Base-by-base conservation (phyloP, 2,888 invertebrate genomes). In the Acleris emargana region DNA sequence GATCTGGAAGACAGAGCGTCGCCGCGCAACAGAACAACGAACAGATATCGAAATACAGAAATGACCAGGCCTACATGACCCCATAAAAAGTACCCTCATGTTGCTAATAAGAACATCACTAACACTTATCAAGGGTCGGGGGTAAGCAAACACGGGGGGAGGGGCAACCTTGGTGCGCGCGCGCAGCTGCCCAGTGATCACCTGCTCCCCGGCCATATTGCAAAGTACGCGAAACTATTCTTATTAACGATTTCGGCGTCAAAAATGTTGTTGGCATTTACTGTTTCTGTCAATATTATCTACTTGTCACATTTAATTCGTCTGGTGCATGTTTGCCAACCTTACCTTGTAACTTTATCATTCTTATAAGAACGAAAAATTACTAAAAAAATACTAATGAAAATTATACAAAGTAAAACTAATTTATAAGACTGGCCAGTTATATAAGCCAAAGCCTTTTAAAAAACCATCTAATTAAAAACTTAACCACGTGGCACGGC, bases 121-220 rank as follows among this genome's bases (percentile, higher is more conserved):
- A 88, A 74, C 72, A 74, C 73, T 78, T 79, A 82, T 80, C 77
- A 79, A 79, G 78, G 77, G 73, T 72, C 75, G 76, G 76, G 77
- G 82, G 72, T 71, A 72, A 71, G 79, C 76, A 78, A 80, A 78
- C 77, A 79, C 72, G 82, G 77, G 81, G 83, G 84, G 83, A 79
- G 84, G 79, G 82, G 79, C 76, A 81, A 88, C 89, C 91, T 89
- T 91, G 88, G 83, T 77, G 82, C 77, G 82, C 74, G 68, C 52
- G 70, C 78, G 88, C 91, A 88, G 90, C 91, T 88, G 91, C 88
- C 66, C 75, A 66, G 66, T 78, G 84, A 81, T 88, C 89, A 89
- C 90, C 91, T 89, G 89, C 91, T 54, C 55, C 45, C 63, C 76
- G 61, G 66, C 66, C 60, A 66, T 66, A 61, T 66, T 66, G 60